phyloP scores from a whole-genome alignment of 2,797 vertebrate species.

The Trichosurus vulpecula region DNA sequence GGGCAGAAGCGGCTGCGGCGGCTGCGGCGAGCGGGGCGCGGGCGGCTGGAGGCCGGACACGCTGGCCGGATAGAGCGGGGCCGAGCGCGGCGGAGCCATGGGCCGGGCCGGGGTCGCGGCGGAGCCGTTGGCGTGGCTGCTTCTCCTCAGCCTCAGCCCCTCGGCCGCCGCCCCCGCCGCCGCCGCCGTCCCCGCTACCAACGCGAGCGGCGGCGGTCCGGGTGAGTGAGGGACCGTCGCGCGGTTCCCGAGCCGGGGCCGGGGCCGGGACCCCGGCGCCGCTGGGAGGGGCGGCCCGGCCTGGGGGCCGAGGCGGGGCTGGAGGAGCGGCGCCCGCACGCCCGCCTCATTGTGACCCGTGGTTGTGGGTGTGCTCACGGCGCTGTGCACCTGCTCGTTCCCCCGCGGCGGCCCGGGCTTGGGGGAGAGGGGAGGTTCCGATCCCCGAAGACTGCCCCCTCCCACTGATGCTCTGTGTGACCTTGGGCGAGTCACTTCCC shows the following conservation, averaged over 20 bases:
- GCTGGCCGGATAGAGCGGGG: slow-evolving; percentile 68
- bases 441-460: neutral
- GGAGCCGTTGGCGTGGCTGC: slow-evolving; percentile 38
- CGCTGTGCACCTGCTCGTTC: neutral
- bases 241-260: slow-evolving; percentile 39
- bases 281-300: neutral
- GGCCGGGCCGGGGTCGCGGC: slow-evolving; percentile 64
- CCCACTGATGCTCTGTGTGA: neutral
- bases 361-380: slow-evolving; percentile 41
- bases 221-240: slow-evolving; percentile 28
- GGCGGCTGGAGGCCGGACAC: slow-evolving; percentile 41
- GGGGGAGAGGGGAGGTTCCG: neutral
- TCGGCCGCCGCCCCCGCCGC: slow-evolving; percentile 39
- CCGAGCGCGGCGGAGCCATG: slow-evolving; percentile 70
- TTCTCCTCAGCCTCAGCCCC: neutral
- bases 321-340: neutral
- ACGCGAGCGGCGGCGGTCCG: slow-evolving; percentile 48
- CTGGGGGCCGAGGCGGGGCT: too few relatives aligned
- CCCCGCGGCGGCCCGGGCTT: neutral
- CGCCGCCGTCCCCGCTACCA: slow-evolving; percentile 69
- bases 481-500: neutral
- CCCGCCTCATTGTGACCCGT: slow-evolving; percentile 49
- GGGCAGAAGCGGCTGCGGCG: neutral
- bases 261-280: neutral
- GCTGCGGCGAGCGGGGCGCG: slow-evolving; percentile 39